These are phyloP conservation scores for Metalampra italica DNA, from an alignment of 2,888 invertebrate genomes.

Conservation along the genomic window DNA sequence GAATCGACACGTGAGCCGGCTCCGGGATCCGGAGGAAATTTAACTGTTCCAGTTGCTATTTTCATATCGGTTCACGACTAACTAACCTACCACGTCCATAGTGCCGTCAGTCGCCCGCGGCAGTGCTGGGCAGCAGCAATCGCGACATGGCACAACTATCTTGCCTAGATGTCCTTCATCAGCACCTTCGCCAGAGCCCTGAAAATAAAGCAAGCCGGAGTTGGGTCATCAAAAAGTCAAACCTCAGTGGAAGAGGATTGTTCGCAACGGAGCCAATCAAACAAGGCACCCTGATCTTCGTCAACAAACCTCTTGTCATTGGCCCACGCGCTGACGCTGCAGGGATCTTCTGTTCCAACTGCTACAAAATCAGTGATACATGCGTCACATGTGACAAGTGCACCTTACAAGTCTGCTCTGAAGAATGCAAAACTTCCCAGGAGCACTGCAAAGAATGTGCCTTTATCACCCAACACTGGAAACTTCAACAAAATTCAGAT, in stretches of 20 bases:
- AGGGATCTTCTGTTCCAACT: conserved; percentile 80
- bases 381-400: conserved; percentile 79
- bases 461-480: conserved; percentile 76
- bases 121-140: conserved; percentile 26
- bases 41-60: conserved; percentile 66
- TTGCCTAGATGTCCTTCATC: conserved; percentile 12
- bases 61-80: conserved; percentile 53
- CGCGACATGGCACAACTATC: conserved; percentile 27
- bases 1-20: conserved; percentile 49
- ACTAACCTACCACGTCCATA: conserved; percentile 27
- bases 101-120: conserved; percentile 47
- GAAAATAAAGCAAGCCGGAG: conserved; percentile 20
- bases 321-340: conserved; percentile 80
- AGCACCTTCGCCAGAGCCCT: conserved; percentile 19
- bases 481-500: conserved; percentile 29
- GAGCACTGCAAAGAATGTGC: conserved; percentile 80
- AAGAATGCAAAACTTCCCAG: conserved; percentile 74
- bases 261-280: conserved; percentile 81
- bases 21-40: conserved; percentile 47
- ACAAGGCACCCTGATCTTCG: conserved; percentile 82
- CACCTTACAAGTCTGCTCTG: conserved; percentile 81
- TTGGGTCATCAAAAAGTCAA: conserved; percentile 80
- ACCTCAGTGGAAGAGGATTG: conserved; percentile 83
- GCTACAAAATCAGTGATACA: conserved; percentile 68
- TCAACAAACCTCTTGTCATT: conserved; percentile 81